Conservation (phyloP, 2,888 invertebrate genomes). For the Drosophila pullipes region DNA sequence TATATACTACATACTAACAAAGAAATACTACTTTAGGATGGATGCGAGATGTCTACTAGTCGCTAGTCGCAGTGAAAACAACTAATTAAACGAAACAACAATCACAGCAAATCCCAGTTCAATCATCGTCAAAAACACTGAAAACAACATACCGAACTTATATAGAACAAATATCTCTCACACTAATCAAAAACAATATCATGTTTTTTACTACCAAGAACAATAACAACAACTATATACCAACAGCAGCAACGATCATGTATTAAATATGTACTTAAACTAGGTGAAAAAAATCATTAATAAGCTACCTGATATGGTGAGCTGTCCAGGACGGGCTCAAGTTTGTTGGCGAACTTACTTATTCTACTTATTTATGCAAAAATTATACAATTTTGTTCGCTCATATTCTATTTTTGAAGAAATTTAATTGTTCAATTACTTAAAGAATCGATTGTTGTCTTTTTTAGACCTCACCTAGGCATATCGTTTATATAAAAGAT, state of each 20-base stretch:
- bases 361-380: slow-evolving; percentile 41
- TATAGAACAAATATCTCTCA: slow-evolving; percentile 41
- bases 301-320: slow-evolving; percentile 33
- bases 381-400: slow-evolving; percentile 49
- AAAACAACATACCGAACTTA: slow-evolving; percentile 28
- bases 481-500: slow-evolving; percentile 27
- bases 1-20: slow-evolving; percentile 64
- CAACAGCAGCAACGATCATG: slow-evolving; percentile 61
- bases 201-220: slow-evolving; percentile 39
- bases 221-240: slow-evolving; percentile 17
- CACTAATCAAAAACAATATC: slow-evolving; percentile 55
- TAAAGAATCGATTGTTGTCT: slow-evolving; percentile 62
- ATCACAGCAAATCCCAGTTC: slow-evolving; percentile 53
- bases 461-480: slow-evolving; percentile 56
- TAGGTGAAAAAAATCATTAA: slow-evolving; percentile 47
- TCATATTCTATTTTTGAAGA: slow-evolving; percentile 62
- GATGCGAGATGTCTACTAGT: slow-evolving; percentile 64
- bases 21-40: slow-evolving; percentile 66
- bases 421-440: slow-evolving; percentile 66
- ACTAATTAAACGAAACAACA: slow-evolving; percentile 47
- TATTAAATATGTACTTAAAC: slow-evolving; percentile 73
- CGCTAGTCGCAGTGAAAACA: slow-evolving; percentile 64
- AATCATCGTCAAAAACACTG: slow-evolving; percentile 27
- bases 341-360: slow-evolving; percentile 45
- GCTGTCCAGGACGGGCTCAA: slow-evolving; percentile 34